These are phyloP conservation scores for Drosophila busckii DNA, from an alignment of 1,140 invertebrate genomes.

Conservation along the genomic window DNA sequence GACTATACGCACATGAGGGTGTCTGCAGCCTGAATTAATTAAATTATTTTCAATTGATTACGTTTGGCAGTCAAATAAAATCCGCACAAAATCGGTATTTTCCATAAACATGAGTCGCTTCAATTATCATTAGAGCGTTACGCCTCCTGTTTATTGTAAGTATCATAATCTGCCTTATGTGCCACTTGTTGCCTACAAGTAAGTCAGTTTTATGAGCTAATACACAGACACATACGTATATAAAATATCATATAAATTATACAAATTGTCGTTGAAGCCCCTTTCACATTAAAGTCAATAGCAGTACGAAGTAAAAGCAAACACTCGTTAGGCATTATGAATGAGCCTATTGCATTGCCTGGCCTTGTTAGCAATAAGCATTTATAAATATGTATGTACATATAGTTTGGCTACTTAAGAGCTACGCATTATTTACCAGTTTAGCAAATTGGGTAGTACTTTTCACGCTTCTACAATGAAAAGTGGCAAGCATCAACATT, in stretches of 20 bases:
- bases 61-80: constrained; percentile 26
- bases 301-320: background rate
- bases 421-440: background rate
- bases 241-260: constrained; percentile 69
- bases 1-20: no score
- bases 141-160: background rate
- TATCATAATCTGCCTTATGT: background rate
- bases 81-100: no score
- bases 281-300: constrained; percentile 8
- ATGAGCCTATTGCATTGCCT: constrained; percentile 28
- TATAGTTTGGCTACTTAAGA: background rate
- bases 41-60: constrained; percentile 66
- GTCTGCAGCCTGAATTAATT: no score
- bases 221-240: constrained; percentile 32
- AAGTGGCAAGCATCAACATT: background rate
- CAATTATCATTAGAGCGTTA: constrained; percentile 26
- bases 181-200: constrained; percentile 27
- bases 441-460: constrained; percentile 1
- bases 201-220: constrained; percentile 42
- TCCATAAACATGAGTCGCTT: constrained; percentile 20
- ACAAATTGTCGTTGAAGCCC: constrained; percentile 40
- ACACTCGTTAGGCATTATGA: constrained; percentile 5
- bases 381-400: background rate
- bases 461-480: constrained; percentile 3
- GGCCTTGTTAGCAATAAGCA: constrained; percentile 21